A percentile compares a stretch with the other conserved stretches of the same genome.
These are phyloP conservation scores for Cottus gobio DNA, from an alignment of 2,113 vertebrate genomes.

Conservation along the genomic window DNA sequence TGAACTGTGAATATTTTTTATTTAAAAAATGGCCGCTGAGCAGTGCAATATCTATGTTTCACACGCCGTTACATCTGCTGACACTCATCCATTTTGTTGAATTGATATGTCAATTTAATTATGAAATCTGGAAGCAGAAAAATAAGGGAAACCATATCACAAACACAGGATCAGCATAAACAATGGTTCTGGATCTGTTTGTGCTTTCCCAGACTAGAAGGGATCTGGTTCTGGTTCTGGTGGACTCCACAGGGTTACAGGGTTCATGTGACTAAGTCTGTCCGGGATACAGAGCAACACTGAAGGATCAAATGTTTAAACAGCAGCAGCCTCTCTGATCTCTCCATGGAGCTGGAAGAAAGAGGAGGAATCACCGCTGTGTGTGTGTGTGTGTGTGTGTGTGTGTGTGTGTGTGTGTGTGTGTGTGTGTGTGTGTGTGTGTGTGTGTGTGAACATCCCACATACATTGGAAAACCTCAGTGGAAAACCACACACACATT, in stretches of 20 bases:
- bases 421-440: constrained; percentile 2
- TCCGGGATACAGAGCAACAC: constrained; percentile 12
- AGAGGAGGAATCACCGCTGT: constrained; percentile 30
- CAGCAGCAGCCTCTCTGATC: constrained; percentile 60
- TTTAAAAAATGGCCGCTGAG: not conserved
- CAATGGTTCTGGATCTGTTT: not conserved
- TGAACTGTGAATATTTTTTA: not conserved
- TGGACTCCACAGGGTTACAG: constrained; percentile 3
- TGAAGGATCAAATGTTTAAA: constrained; percentile 46
- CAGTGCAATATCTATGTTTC: not conserved
- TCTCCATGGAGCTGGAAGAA: constrained; percentile 42
- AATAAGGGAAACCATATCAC: not conserved
- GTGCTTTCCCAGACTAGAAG: not conserved
- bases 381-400: constrained; percentile 18
- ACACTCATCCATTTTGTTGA: not conserved
- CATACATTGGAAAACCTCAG: not conserved
- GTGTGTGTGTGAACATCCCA: constrained; percentile 15
- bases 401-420: constrained; percentile 23
- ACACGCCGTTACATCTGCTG: not conserved
- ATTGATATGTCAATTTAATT: not conserved
- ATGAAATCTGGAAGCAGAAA: not conserved
- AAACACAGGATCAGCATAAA: not conserved
- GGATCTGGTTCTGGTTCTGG: constrained; percentile 6
- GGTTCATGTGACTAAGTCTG: not conserved
- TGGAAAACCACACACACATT: not conserved